Base-by-base conservation (phyloP, 2,888 invertebrate species). In the Aphelenchoides bicaudatus region DNA sequence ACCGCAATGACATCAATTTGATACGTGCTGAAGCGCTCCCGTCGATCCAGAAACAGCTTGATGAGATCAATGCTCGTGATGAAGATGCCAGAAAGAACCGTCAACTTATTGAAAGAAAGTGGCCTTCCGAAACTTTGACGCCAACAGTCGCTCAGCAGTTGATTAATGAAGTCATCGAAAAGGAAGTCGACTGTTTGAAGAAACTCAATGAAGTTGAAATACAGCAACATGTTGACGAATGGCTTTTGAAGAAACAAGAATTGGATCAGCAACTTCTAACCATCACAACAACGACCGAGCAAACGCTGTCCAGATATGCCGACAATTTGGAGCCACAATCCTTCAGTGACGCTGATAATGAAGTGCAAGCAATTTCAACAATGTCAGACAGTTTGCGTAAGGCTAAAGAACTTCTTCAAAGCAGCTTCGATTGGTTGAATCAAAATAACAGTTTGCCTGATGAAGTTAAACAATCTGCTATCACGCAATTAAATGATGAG, bases 181-280 rank as follows among this genome's bases (percentile, higher is more conserved):
- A 28, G 27, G 29, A 19, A 1, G 47, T 1, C 28, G 43, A 27
- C 10, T 6, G 13, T 2, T 30, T 27, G 38, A 19, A 8, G 1
- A 28, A 51, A 34, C 39, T 51, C 37, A 39, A 21, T 19, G 21
- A 34, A 16, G 16, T 27, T 8, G 38, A 27, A 8, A 29, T 21
- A 27, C 52, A 30, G n/a, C 52, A 51, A 29, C n/a, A 56, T n/a
- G 30, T 31, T 0, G 39, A 23, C 59, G 58, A 56, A 54, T 58
- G 58, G 31, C 28, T 56, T 2, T 23, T 34, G 27, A 16, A 27
- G 27, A 56, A 54, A n/a, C 16, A 57, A 1, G 59, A 56, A 28
- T 27, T 56, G 23, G 58, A 56, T n/a, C 27, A 37, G 16, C 25
- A 3, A 19, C 38, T 49, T 3, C 34, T 49, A 10, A 34, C 21